These are phyloP conservation scores for Crax fasciolata DNA, from an alignment of 2,797 vertebrate species.

Conservation along the genomic window DNA sequence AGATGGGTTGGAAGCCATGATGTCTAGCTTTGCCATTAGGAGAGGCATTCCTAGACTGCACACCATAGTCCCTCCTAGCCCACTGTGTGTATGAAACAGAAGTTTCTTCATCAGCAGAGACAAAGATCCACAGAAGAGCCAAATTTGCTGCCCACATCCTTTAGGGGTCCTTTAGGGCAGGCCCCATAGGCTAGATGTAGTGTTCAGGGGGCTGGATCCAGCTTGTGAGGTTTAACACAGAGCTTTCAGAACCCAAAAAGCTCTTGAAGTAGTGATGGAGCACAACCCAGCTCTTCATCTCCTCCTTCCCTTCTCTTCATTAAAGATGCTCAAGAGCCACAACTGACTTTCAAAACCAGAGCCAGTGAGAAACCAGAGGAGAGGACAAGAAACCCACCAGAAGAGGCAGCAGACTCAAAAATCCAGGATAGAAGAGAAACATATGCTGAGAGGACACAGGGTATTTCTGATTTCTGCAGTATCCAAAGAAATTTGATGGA, in stretches of 20 bases:
- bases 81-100: not conserved
- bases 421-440: fast-evolving
- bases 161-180: not conserved
- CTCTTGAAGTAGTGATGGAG: not conserved
- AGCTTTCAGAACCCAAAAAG: not conserved
- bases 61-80: not conserved
- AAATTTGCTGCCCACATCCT: not conserved
- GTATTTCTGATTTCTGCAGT: not conserved
- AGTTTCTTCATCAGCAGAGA: not conserved
- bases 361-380: not conserved
- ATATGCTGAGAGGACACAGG: fast-evolving
- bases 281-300: not conserved
- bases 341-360: not conserved
- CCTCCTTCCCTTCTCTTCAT: not conserved
- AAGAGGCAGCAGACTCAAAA: not conserved
- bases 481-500: not conserved
- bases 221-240: not conserved
- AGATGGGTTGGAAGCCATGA: not conserved
- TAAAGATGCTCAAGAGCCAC: not conserved
- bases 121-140: not conserved
- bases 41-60: not conserved
- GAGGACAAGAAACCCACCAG: not conserved
- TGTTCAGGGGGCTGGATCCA: not conserved
- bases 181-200: not conserved
- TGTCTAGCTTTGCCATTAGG: not conserved